Evolutionary conservation across 1,140 invertebrate species (phyloP), one percentile per base, ranked within the genome.

Genomic region (Panagrolaimus sp.): DNA sequence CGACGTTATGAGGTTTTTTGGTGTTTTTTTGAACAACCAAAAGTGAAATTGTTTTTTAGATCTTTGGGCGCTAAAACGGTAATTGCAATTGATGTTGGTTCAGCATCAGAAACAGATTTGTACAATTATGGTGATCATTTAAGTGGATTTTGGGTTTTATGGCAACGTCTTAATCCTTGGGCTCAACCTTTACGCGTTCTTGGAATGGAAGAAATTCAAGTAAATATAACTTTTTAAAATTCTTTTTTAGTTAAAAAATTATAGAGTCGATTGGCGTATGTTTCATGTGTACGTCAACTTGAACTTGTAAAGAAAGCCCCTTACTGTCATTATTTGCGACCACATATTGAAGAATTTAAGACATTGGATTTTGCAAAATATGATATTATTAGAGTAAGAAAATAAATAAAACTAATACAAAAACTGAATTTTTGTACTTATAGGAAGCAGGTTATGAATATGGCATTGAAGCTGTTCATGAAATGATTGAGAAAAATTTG

Each of bases 71-170:
- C 93, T 0, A 89, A 92, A 78, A 91, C 92, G 76, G 96, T 98
- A 75, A 87, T 99, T 78, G 96, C 96, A 7, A 91, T 98, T 47
- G 96, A 99, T 85, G 96, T 99, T 43, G 96, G 96, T 8, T 96
- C 93, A 3, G 92, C 93, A 78, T 93, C 97, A 82, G 94, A 98
- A 75, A 92, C 90, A 0, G 91, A 98, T 83, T 86, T 98, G 5
- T 96, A 93, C 0, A 97, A 99, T 86, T 99, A 98, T 82, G 96
- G 96, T 0, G 96, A 98, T 83, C 90, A 91, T 62, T 85, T 99
- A 1, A 96, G 91, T 53, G 96, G 96, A 1, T 97, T 94, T 92
- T 98, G 95, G 94, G 85, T 98, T 42, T 86, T 98, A 5, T 96
- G 92, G 90, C 95, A 93, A 83, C 31, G 71, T 16, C 62, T 81